Percentiles rank a stretch among this genome's conserved stretches.
phyloP scores from a whole-genome alignment of 2,888 invertebrate genomes.

The Nyleta sp. region DNA sequence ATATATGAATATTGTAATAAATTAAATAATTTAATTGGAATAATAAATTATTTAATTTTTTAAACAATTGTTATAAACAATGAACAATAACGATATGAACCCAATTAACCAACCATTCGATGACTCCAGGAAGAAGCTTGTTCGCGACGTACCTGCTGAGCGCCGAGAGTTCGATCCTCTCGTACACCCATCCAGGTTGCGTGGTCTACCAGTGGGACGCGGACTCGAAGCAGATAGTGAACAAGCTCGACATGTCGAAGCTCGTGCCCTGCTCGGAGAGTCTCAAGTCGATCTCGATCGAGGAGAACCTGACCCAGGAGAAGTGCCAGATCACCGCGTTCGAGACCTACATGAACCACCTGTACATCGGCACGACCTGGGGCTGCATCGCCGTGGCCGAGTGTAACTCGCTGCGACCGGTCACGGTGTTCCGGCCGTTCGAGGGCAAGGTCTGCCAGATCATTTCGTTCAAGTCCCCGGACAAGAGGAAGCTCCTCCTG shows the following conservation, averaged over 20 bases:
- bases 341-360: constrained; percentile 83
- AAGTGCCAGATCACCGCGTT: constrained; percentile 87
- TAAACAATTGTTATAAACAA: no score
- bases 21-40: no score
- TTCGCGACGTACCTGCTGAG: constrained; percentile 89
- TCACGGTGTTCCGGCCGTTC: constrained; percentile 96
- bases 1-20: no score
- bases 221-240: constrained; percentile 86
- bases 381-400: constrained; percentile 97
- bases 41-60: no score
- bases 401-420: constrained; percentile 89
- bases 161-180: constrained; percentile 87
- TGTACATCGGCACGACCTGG: constrained; percentile 97
- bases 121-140: constrained; percentile 84
- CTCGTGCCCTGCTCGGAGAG: constrained; percentile 96
- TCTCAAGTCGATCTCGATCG: constrained; percentile 94
- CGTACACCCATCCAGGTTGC: constrained; percentile 94
- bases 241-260: constrained; percentile 95
- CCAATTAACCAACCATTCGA: no score
- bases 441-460: constrained; percentile 89
- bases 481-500: constrained; percentile 84
- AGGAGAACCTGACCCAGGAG: constrained; percentile 91
- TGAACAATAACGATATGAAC: no score
- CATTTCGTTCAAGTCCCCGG: constrained; percentile 79
- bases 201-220: constrained; percentile 95